A percentile compares a stretch with the other conserved stretches of the same genome.
Evolutionary conservation across 2,113 vertebrate species (phyloP).

Genomic region (Cairina moschata): DNA sequence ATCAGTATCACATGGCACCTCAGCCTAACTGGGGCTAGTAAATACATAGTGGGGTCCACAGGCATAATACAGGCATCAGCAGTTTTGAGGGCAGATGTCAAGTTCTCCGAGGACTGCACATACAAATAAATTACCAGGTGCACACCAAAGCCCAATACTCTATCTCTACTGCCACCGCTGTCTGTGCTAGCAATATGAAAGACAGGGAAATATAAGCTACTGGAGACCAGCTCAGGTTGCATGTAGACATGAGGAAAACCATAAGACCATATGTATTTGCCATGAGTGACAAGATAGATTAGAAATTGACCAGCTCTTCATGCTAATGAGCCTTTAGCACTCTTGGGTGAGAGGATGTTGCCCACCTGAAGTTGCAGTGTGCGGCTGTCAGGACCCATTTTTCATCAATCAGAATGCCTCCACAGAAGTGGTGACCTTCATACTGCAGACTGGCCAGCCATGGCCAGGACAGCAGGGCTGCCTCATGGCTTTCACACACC

Average conservation of each 20-base stretch:
- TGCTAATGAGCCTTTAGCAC: not conserved
- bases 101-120: not conserved
- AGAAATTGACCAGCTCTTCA: not conserved
- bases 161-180: not conserved
- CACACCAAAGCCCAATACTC: not conserved
- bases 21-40: not conserved
- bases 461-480: not conserved
- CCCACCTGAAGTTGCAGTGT: not conserved
- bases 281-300: not conserved
- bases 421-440: not conserved
- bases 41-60: not conserved
- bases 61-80: not conserved
- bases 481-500: not conserved
- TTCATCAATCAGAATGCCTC: not conserved
- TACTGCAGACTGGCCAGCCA: conserved; percentile 6
- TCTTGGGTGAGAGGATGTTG: not conserved
- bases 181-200: not conserved
- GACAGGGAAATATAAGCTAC: not conserved
- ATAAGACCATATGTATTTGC: not conserved
- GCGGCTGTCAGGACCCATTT: not conserved
- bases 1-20: not conserved
- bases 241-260: not conserved
- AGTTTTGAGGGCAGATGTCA: not conserved
- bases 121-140: not conserved
- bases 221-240: not conserved